phyloP scores from a whole-genome alignment of 2,888 invertebrate species.

The Oligia latruncula region DNA sequence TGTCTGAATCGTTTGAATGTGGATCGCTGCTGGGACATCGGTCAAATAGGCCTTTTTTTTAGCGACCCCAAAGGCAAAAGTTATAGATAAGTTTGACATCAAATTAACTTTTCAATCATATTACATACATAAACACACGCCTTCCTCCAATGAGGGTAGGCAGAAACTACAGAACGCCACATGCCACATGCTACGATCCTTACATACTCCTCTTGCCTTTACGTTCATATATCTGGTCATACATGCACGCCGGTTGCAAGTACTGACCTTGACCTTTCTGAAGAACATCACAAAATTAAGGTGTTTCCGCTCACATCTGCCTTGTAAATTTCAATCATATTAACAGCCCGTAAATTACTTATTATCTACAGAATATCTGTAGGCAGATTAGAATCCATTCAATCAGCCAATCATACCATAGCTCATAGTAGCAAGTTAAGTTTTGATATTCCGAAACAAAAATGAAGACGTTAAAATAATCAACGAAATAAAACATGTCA shows the following conservation, averaged over 20 bases:
- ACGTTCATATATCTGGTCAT: neutral
- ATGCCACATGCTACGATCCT: neutral
- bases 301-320: neutral
- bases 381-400: neutral
- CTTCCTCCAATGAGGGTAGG: neutral
- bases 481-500: neutral
- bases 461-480: neutral
- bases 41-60: constrained; percentile 19
- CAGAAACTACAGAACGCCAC: neutral
- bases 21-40: constrained; percentile 13
- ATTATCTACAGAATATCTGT: neutral
- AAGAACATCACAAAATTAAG: neutral
- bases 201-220: neutral
- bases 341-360: neutral
- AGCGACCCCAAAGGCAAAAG: neutral
- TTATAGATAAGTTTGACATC: neutral
- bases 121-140: neutral
- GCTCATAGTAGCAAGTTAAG: too few relatives aligned
- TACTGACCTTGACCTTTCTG: neutral
- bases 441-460: neutral
- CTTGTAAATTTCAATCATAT: neutral
- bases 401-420: neutral
- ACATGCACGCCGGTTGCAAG: neutral
- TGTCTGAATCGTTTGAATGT: constrained; percentile 22
- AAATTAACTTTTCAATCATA: neutral